These are phyloP conservation scores for Silurus lanzhouensis DNA, from an alignment of 2,797 vertebrate genomes.

Conservation along the genomic window DNA sequence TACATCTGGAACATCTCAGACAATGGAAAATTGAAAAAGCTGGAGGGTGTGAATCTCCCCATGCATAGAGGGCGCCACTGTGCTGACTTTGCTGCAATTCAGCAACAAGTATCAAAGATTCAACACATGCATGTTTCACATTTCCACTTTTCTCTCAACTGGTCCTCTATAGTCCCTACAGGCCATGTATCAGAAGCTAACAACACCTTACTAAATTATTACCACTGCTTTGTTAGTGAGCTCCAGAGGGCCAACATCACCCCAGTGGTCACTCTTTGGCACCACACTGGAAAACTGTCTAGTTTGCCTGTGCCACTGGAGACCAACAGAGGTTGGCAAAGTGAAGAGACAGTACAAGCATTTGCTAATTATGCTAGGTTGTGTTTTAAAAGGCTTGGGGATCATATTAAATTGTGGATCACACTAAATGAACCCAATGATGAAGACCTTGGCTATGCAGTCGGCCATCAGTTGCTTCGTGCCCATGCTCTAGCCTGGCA, in stretches of 20 bases:
- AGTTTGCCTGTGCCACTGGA: conserved; percentile 82
- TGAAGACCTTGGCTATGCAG: conserved; percentile 80
- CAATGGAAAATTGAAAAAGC: conserved; percentile 81
- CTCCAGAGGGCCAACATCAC: conserved; percentile 85
- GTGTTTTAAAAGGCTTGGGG: conserved; percentile 86
- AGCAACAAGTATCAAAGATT: conserved; percentile 82
- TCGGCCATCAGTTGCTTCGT: conserved; percentile 87
- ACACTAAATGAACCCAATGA: conserved; percentile 89
- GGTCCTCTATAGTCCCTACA: conserved; percentile 86
- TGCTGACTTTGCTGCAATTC: conserved; percentile 82
- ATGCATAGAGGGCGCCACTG: conserved; percentile 74
- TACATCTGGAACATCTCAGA: conserved; percentile 91
- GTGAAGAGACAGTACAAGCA: conserved; percentile 77
- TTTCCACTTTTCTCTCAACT: conserved; percentile 93
- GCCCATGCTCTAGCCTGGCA: conserved; percentile 90
- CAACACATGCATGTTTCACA: conserved; percentile 80
- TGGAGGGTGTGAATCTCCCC: conserved; percentile 73
- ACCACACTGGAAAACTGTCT: conserved; percentile 78
- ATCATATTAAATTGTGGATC: conserved; percentile 91
- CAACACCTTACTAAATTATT: conserved; percentile 83
- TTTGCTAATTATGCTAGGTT: conserved; percentile 87
- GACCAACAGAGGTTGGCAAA: conserved; percentile 83
- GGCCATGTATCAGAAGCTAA: conserved; percentile 82
- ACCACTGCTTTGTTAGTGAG: conserved; percentile 86
- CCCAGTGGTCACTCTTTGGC: conserved; percentile 91